Conservation (phyloP, 2,797 vertebrate genomes). For the Kryptopterus vitreolus region DNA sequence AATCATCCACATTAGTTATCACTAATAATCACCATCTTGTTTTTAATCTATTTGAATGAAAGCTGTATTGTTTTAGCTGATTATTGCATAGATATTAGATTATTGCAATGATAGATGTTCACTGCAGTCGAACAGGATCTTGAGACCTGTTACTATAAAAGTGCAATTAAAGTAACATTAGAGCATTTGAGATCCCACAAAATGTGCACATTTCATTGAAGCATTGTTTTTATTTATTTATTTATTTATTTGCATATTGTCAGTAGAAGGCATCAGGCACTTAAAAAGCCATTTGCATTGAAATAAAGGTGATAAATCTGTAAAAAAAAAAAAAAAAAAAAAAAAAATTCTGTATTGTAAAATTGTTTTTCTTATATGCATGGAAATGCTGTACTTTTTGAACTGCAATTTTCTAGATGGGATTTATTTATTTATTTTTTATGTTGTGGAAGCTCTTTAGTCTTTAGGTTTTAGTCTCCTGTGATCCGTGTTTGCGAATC, state of each 20-base stretch:
- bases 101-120: neutral
- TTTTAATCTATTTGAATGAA: neutral
- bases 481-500: neutral
- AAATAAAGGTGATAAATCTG: slow-evolving; percentile 40
- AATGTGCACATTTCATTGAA: neutral
- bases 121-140: neutral
- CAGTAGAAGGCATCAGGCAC: neutral
- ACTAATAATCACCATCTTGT: too few relatives aligned
- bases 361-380: slow-evolving; percentile 38
- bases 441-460: neutral
- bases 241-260: neutral
- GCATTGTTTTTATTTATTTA: too few relatives aligned
- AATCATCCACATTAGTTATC: too few relatives aligned
- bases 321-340: too few relatives aligned
- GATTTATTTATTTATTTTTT: too few relatives aligned
- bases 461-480: neutral
- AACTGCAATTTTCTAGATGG: slow-evolving; percentile 28
- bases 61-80: neutral
- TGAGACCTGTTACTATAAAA: neutral
- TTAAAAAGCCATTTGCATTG: slow-evolving; percentile 54
- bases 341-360: slow-evolving; percentile 47
- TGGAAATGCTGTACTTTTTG: slow-evolving; percentile 18
- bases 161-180: neutral
- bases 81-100: neutral
- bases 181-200: too few relatives aligned